Percentiles rank a stretch among this genome's conserved stretches.
These are phyloP conservation scores for Apeira syringaria DNA, from an alignment of 2,888 invertebrate species.

Conservation along the genomic window DNA sequence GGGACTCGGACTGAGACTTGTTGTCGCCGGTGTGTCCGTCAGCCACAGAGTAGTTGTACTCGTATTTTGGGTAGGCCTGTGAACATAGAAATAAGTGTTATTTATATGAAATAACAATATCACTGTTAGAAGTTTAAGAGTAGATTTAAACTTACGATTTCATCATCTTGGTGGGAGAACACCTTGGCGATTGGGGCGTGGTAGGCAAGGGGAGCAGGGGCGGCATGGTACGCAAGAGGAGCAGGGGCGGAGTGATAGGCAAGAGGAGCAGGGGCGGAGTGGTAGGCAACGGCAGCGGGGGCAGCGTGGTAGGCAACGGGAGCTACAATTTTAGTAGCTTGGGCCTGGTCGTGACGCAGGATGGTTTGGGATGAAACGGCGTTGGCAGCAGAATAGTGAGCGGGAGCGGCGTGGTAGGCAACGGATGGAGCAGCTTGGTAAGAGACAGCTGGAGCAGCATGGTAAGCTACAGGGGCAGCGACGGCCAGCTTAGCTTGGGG, in stretches of 20 bases:
- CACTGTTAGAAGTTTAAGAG: no score
- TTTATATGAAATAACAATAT: not conserved
- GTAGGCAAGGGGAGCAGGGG: slow-evolving; percentile 33
- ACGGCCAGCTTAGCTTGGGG: no score
- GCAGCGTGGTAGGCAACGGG: slow-evolving; percentile 25
- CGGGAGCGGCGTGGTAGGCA: slow-evolving; percentile 35
- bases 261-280: slow-evolving; percentile 27
- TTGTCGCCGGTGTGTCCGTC: slow-evolving; percentile 83
- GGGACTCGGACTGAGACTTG: slow-evolving; percentile 79
- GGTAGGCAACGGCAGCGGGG: slow-evolving; percentile 29
- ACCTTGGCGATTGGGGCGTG: slow-evolving; percentile 43
- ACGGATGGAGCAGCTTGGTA: no score
- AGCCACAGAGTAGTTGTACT: slow-evolving; percentile 81
- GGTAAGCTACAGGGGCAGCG: slow-evolving; percentile 29
- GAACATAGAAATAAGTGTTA: not conserved
- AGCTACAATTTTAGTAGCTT: no score
- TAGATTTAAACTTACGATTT: slow-evolving; percentile 39
- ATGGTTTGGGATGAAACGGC: slow-evolving; percentile 66
- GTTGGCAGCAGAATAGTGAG: slow-evolving; percentile 54
- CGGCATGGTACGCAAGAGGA: slow-evolving; percentile 12
- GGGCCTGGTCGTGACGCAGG: slow-evolving; percentile 58
- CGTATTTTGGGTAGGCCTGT: slow-evolving; percentile 73
- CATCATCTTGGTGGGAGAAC: slow-evolving; percentile 43
- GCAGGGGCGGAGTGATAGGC: slow-evolving; percentile 38
- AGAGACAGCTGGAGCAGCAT: slow-evolving; percentile 21